Percentiles rank a stretch among this genome's conserved stretches.
Evolutionary conservation across 2,888 invertebrate genomes (phyloP).

Genomic region (Papilio gigon): DNA sequence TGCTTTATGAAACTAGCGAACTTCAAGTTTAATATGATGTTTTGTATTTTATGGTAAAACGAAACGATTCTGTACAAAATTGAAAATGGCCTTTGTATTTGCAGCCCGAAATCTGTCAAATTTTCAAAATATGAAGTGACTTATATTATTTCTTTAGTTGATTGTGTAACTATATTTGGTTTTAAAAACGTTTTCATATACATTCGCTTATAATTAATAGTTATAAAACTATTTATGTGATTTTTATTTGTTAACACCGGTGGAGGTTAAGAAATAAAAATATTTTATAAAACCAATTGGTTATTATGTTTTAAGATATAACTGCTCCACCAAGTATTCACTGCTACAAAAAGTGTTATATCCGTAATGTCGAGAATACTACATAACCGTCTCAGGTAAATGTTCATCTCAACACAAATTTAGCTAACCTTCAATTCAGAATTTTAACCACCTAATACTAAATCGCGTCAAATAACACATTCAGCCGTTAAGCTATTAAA

Average conservation of each 20-base stretch:
- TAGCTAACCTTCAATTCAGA: not conserved
- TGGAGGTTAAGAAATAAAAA: constrained; percentile 72
- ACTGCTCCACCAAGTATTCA: constrained; percentile 52
- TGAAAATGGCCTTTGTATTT: constrained; percentile 58
- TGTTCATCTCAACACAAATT: constrained; percentile 6
- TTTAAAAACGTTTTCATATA: constrained; percentile 51
- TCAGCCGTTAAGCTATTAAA: not conserved
- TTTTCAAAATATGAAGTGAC: constrained; percentile 73
- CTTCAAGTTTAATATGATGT: not conserved
- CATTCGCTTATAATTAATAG: constrained; percentile 49
- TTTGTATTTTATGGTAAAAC: constrained; percentile 17
- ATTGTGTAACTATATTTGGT: constrained; percentile 67
- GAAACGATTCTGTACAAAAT: constrained; percentile 49
- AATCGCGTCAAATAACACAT: not conserved
- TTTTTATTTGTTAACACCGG: constrained; percentile 59
- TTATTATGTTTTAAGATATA: constrained; percentile 64
- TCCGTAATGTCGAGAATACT: constrained; percentile 78
- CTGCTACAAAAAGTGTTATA: constrained; percentile 55
- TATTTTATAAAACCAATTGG: constrained; percentile 56
- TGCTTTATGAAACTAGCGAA: not conserved
- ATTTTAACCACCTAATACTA: not conserved
- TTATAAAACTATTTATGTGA: constrained; percentile 53
- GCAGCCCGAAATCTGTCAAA: constrained; percentile 61
- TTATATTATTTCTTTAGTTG: constrained; percentile 73
- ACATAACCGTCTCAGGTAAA: constrained; percentile 74